Evolutionary conservation across 2,113 vertebrate genomes (phyloP), one percentile per base, ranked within the genome.

Genomic region (Lonchura striata): DNA sequence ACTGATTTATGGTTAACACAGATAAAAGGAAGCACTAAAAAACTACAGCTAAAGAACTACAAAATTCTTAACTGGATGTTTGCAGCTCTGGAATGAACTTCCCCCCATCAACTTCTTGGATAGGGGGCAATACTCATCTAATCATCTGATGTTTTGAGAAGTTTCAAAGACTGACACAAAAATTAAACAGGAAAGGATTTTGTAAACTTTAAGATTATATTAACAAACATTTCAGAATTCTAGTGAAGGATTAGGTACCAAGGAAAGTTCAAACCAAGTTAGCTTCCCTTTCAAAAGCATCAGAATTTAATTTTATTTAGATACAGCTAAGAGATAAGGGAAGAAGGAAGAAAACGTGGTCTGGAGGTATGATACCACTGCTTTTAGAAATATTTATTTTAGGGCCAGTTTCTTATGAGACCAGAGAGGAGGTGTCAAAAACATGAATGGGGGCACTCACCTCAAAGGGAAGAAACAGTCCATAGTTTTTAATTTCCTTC

Each of bases 111-210:
- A 21, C 37, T 47, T 90, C 70, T 50, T 59, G 39, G 74, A 63
- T 10, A 56, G 61, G 44, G 47, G 33, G 82, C 33, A 87, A 94
- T 84, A 85, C 15, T 70, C 64, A 63, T 78, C 39, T 77, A 64
- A 80, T 56, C 47, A 71, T 71, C 30, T 63, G 77, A 84, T 52
- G 70, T 96, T 91, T 39, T 27, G 69, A 61, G 65, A 89, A 68
- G 30, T 59, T 82, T 78, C 77, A 75, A 61, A 91, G 57, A 63
- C 65, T 64, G 24, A 86, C 53, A 68, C 9, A 7, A 64, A 86
- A 91, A 82, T 59, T 84, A 95, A 95, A 79, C 81, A 91, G 81
- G 90, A 93, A 95, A 82, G n/a, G 47, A 54, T 68, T 91, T 68
- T 64, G 22, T 94, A 91, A 92, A 92, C 74, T 64, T 66, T n/a